Base-by-base conservation (phyloP, 2,113 vertebrate genomes). In the Mystacornis crossleyi region DNA sequence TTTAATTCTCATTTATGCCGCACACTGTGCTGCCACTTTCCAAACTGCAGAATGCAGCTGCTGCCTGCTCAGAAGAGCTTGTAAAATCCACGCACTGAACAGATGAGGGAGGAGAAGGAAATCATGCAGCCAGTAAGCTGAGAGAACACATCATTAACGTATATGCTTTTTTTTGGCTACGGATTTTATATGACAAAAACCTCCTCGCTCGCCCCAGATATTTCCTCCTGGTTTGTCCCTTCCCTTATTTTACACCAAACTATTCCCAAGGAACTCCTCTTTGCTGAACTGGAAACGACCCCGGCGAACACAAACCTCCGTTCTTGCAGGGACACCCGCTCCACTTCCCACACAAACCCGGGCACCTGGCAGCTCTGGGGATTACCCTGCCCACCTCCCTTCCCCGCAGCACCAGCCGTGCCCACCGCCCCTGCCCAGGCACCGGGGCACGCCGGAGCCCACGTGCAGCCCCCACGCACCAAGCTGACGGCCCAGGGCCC, bases 401-500 rank as follows among this genome's bases (percentile, higher is more conserved):
- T 6, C 71, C 75, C 45, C 4, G 14, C 31, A 21, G 1, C 65
- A 72, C 7, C 50, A n/a, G 12, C 89, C 26, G 33, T 4, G 21
- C 12, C 71, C 33, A 19, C 0, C 18, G 2, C 6, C 53, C 54
- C 3, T n/a, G n/a, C n/a, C n/a, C n/a, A n/a, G n/a, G n/a, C n/a
- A n/a, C n/a, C n/a, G n/a, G n/a, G n/a, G n/a, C n/a, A n/a, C n/a
- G n/a, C n/a, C n/a, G n/a, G n/a, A 9, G n/a, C 36, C 47, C 17
- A 8, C 1, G 18, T 0, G 33, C n/a, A 48, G 69, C 57, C 36
- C 6, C 87, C 96, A 98, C 98, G 4, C 65, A 99, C 99, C 99
- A 99, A 97, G 95, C 99, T 99, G 72, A 99, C 99, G 0, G 99
- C 99, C 99, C 99, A 99, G 53, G 99, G 99, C 14, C 99, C 99